Evolutionary conservation across 2,888 invertebrate species (phyloP).

Genomic region (Diogma glabrata): DNA sequence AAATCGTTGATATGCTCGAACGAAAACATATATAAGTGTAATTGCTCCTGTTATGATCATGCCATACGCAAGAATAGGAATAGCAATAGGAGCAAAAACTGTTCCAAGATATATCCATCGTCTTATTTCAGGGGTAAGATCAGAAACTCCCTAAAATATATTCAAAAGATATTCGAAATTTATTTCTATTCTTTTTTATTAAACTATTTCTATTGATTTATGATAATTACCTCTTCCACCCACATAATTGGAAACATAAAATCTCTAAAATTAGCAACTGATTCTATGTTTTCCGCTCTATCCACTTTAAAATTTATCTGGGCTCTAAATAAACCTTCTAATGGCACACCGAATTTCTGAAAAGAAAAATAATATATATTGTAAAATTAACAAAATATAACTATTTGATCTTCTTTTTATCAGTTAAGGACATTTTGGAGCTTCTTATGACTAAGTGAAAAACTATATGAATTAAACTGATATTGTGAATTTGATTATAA

Average conservation of each 20-base stretch:
- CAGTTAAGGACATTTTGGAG: background rate
- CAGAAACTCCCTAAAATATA: conserved; percentile 54
- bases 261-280: conserved; percentile 64
- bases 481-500: too few relatives aligned
- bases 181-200: background rate
- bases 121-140: conserved; percentile 65
- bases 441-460: too few relatives aligned
- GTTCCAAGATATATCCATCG: conserved; percentile 73
- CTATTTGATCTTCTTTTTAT: conserved; percentile 1
- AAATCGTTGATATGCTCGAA: conserved; percentile 62
- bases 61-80: conserved; percentile 58
- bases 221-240: conserved; percentile 66
- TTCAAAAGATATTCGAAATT: background rate
- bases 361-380: too few relatives aligned
- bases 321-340: conserved; percentile 69
- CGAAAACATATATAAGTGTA: conserved; percentile 51
- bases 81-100: conserved; percentile 59
- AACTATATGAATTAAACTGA: too few relatives aligned
- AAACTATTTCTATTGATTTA: too few relatives aligned
- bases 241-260: conserved; percentile 81
- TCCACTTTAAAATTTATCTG: conserved; percentile 74
- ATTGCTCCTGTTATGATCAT: conserved; percentile 56
- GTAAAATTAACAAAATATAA: too few relatives aligned
- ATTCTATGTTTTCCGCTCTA: conserved; percentile 54
- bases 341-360: conserved; percentile 73